Percentiles rank a stretch among this genome's conserved stretches.
Evolutionary conservation across 2,113 vertebrate genomes (phyloP).

Genomic region (Corynorhinus townsendii): DNA sequence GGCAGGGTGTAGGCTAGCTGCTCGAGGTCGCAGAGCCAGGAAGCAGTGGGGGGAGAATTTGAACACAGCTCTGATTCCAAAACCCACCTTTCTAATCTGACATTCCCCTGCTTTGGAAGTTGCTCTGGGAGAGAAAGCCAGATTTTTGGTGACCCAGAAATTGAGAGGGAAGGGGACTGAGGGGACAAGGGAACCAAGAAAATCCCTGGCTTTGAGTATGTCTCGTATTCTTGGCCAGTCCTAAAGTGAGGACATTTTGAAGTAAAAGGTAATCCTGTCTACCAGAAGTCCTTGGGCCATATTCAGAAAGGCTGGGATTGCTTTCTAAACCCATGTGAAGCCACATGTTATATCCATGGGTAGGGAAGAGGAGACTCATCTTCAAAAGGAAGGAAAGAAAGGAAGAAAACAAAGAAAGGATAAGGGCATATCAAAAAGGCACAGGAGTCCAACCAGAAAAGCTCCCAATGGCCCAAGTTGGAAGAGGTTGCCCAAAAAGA

Average conservation of each 20-base stretch:
- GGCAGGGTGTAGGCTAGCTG: background rate
- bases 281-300: background rate
- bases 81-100: background rate
- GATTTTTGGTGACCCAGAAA: background rate
- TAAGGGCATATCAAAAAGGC: background rate
- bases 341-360: background rate
- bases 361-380: fast-evolving
- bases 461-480: background rate
- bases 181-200: background rate
- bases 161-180: background rate
- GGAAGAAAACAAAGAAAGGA: background rate
- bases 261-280: background rate
- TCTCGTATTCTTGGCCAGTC: too few relatives aligned
- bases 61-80: background rate
- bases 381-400: background rate
- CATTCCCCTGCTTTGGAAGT: background rate
- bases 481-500: background rate
- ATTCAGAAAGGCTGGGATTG: background rate
- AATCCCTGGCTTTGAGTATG: background rate
- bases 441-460: background rate
- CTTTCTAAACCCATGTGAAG: background rate
- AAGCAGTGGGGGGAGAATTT: background rate
- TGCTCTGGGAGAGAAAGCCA: background rate
- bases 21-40: background rate
- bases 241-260: background rate